Conservation (phyloP, 2,113 vertebrate species). For the Eublepharis macularius region DNA sequence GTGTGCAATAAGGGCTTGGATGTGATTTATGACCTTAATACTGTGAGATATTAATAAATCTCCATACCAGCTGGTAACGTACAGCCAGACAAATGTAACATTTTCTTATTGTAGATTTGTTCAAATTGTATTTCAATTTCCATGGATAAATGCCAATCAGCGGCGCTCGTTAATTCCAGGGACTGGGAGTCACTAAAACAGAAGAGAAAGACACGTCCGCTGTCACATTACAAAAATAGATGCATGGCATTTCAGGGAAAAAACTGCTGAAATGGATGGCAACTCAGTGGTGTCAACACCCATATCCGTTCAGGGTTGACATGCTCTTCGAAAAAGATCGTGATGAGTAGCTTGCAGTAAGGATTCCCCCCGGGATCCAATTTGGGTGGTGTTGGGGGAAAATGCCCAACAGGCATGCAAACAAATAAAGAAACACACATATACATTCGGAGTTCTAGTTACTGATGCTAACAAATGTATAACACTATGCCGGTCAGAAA, state of each 20-base stretch:
- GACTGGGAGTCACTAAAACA: neutral
- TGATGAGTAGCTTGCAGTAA: constrained; percentile 6
- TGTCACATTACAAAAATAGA: neutral
- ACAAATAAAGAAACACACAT: constrained; percentile 31
- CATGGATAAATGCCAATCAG: constrained; percentile 60
- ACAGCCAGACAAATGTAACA: constrained; percentile 61
- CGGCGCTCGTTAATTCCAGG: constrained; percentile 56
- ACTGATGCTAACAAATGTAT: constrained; percentile 47
- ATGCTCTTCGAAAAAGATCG: constrained; percentile 34
- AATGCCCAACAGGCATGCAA: constrained; percentile 47
- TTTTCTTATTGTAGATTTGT: constrained; percentile 46
- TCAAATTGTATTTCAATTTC: constrained; percentile 59
- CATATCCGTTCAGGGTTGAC: neutral
- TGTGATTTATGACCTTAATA: constrained; percentile 75
- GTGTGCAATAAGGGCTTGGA: constrained; percentile 64
- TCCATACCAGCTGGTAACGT: constrained; percentile 61
- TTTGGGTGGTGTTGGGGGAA: constrained; percentile 57
- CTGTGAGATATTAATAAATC: constrained; percentile 70
- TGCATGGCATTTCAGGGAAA: neutral
- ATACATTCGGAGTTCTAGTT: constrained; percentile 34
- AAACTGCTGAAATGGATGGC: neutral
- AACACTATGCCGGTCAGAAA: neutral
- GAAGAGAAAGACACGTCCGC: neutral
- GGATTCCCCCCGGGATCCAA: constrained; percentile 63
- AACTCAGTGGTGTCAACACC: rapidly evolving